Evolutionary conservation across 2,888 invertebrate species (phyloP).

Genomic region (Acleris cristana): DNA sequence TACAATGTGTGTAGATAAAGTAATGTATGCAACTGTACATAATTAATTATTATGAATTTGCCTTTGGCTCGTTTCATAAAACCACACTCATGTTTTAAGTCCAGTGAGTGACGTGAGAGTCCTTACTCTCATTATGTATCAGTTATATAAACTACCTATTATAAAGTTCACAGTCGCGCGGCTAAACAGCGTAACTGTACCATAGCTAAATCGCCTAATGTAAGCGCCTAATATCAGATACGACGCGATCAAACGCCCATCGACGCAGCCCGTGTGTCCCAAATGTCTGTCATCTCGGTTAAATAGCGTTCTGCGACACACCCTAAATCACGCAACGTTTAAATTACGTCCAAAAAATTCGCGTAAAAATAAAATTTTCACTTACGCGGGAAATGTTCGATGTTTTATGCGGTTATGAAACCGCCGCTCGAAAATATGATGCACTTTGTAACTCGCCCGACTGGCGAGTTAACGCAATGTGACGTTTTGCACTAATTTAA

Average conservation of each 20-base stretch:
- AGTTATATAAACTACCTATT: too few species aligned
- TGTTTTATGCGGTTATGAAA: conserved; percentile 72
- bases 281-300: conserved; percentile 62
- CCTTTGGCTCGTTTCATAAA: too few species aligned
- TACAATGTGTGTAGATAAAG: too few species aligned
- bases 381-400: conserved; percentile 65
- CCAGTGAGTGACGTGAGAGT: too few species aligned
- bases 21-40: too few species aligned
- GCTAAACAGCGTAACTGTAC: too few species aligned
- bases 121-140: too few species aligned
- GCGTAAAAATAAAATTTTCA: conserved; percentile 70
- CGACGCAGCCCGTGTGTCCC: conserved; percentile 54
- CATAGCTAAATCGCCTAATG: too few species aligned
- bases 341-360: conserved; percentile 67
- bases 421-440: conserved; percentile 61
- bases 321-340: conserved; percentile 73
- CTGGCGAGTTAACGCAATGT: conserved; percentile 40
- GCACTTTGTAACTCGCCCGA: conserved; percentile 54
- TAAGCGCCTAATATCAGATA: conserved; percentile 13
- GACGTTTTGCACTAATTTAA: conserved; percentile 36
- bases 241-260: conserved; percentile 47
- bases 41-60: too few species aligned
- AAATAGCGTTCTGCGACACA: conserved; percentile 64
- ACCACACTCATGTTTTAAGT: too few species aligned
- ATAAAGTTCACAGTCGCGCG: too few species aligned